Evolutionary conservation across 2,797 vertebrate species (phyloP).

Genomic region (Melanotaenia boesemani): DNA sequence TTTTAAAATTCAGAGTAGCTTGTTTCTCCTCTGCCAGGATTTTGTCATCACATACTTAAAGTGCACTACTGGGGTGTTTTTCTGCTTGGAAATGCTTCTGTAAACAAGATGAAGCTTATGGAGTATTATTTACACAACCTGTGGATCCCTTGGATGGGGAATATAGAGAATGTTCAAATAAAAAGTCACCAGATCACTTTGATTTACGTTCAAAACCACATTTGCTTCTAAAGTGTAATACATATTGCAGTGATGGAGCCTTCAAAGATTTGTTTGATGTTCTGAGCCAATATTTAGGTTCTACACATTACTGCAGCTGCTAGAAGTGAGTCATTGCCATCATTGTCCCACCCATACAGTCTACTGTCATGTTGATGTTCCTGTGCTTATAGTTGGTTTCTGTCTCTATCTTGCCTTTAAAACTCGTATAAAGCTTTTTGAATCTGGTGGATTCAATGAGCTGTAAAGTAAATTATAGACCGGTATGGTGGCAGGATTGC

Average conservation of each 20-base stretch:
- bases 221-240: background rate
- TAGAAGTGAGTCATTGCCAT: background rate
- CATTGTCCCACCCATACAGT: background rate
- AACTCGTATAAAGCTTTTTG: conserved; percentile 54
- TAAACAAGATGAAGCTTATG: background rate
- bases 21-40: conserved; percentile 2
- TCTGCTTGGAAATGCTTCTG: conserved; percentile 7
- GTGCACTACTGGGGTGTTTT: background rate
- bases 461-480: conserved; percentile 63
- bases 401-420: conserved; percentile 29
- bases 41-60: conserved; percentile 19
- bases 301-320: background rate
- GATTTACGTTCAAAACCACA: background rate
- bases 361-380: background rate
- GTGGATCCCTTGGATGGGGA: conserved; percentile 3
- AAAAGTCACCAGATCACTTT: background rate
- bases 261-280: conserved; percentile 17
- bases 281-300: background rate
- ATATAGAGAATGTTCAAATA: background rate
- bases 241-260: conserved; percentile 10
- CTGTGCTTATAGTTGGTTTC: background rate
- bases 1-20: background rate
- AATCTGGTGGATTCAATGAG: conserved; percentile 54
- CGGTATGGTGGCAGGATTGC: conserved; percentile 28
- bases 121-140: background rate